These are phyloP conservation scores for Donacobius atricapilla DNA, from an alignment of 2,113 vertebrate genomes.

Conservation along the genomic window DNA sequence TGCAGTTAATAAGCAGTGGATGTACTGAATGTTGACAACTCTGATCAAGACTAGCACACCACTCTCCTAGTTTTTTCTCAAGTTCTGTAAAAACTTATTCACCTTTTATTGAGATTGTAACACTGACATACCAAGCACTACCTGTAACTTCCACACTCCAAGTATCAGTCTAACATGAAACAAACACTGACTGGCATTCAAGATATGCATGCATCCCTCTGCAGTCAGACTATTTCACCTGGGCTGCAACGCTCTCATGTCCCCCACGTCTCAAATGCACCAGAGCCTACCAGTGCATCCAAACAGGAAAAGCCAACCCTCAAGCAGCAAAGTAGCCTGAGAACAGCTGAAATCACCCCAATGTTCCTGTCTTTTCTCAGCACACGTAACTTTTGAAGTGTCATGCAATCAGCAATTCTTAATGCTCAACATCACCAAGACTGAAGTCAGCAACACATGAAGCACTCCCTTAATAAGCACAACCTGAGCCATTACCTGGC, in stretches of 20 bases:
- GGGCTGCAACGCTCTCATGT: not conserved
- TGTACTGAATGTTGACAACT: not conserved
- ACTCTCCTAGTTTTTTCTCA: not conserved
- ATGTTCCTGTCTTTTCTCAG: not conserved
- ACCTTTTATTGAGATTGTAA: not conserved
- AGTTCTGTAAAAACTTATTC: not conserved
- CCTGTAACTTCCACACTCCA: not conserved
- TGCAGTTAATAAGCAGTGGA: not conserved
- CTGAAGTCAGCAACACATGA: not conserved
- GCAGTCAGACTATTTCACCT: not conserved
- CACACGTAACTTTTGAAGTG: rapidly evolving
- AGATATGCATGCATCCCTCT: not conserved
- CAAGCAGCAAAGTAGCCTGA: not conserved
- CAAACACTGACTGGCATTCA: not conserved
- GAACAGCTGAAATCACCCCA: not conserved
- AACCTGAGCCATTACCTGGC: slow-evolving; percentile 68
- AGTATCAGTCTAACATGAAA: not conserved
- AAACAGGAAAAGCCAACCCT: not conserved
- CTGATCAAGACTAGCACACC: not conserved
- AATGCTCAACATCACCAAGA: not conserved
- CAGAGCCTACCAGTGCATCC: not conserved
- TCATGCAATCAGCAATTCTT: not conserved
- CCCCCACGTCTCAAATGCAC: not conserved
- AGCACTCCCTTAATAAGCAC: not conserved
- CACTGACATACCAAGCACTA: not conserved